Conservation (phyloP, 2,888 invertebrate species). For the Beris chalybata region DNA sequence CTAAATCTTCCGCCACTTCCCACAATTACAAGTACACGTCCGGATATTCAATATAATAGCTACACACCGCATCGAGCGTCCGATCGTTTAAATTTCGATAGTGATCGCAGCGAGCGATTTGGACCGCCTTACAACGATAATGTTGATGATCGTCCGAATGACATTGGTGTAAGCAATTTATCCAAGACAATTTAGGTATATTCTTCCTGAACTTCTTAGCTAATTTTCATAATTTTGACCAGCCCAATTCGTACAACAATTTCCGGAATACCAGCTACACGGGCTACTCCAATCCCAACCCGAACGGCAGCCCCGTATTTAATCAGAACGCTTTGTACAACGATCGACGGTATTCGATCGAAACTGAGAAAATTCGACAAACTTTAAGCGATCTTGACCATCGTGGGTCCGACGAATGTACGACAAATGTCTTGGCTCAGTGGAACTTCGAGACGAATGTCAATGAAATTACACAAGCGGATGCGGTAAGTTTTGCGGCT, state of each 20-base stretch:
- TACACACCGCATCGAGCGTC: constrained; percentile 42
- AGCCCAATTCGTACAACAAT: constrained; percentile 11
- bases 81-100: constrained; percentile 44
- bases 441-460: constrained; percentile 90
- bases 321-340: constrained; percentile 5
- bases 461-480: constrained; percentile 77
- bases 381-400: constrained; percentile 73
- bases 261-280: constrained; percentile 4
- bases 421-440: constrained; percentile 82
- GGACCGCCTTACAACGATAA: constrained; percentile 52
- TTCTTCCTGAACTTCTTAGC: too few species aligned
- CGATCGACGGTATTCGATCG: constrained; percentile 51
- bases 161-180: constrained; percentile 47
- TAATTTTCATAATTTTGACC: background rate
- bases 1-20: constrained; percentile 62
- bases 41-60: constrained; percentile 50
- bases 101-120: constrained; percentile 51
- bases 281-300: constrained; percentile 32
- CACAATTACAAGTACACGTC: constrained; percentile 41
- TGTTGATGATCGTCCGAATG: constrained; percentile 50
- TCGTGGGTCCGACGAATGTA: constrained; percentile 78
- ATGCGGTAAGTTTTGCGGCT: constrained; percentile 69
- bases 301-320: constrained; percentile 34
- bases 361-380: constrained; percentile 53
- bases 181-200: background rate